Percentiles rank a stretch among this genome's conserved stretches.
Evolutionary conservation across 2,797 vertebrate species (phyloP).

Genomic region (Girardinus metallicus): DNA sequence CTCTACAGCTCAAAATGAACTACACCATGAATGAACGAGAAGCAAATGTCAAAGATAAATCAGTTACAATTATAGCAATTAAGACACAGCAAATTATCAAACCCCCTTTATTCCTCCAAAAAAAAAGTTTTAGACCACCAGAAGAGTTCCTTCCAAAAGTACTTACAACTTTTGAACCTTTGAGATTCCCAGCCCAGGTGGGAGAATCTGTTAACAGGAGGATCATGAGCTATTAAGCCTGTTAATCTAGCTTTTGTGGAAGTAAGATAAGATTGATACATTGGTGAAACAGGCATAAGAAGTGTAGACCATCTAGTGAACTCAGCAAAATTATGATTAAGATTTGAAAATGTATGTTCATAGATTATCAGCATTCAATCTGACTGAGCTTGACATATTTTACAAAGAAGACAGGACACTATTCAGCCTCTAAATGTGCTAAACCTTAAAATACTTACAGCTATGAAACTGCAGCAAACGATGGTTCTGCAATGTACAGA

Average conservation of each 20-base stretch:
- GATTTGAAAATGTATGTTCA: neutral
- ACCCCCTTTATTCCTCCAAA: neutral
- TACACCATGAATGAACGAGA: constrained; percentile 14
- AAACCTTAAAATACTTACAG: neutral
- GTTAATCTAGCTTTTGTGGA: neutral
- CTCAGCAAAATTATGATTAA: neutral
- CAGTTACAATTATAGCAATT: neutral
- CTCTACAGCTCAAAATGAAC: constrained; percentile 49
- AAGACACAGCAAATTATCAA: neutral
- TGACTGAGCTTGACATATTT: neutral
- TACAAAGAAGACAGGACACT: neutral
- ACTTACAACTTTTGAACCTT: neutral
- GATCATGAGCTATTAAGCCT: neutral
- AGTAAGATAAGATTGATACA: neutral
- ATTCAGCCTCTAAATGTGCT: neutral
- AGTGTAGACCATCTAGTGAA: neutral
- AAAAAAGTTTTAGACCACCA: neutral
- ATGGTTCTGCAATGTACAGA: neutral
- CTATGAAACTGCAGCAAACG: neutral
- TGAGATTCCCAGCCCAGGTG: neutral
- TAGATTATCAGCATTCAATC: neutral
- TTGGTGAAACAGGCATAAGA: neutral
- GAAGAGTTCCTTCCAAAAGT: neutral
- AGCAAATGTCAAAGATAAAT: neutral
- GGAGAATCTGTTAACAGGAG: neutral